Evolutionary conservation across 1,140 invertebrate species (phyloP).

Genomic region (Saccostrea echinata): DNA sequence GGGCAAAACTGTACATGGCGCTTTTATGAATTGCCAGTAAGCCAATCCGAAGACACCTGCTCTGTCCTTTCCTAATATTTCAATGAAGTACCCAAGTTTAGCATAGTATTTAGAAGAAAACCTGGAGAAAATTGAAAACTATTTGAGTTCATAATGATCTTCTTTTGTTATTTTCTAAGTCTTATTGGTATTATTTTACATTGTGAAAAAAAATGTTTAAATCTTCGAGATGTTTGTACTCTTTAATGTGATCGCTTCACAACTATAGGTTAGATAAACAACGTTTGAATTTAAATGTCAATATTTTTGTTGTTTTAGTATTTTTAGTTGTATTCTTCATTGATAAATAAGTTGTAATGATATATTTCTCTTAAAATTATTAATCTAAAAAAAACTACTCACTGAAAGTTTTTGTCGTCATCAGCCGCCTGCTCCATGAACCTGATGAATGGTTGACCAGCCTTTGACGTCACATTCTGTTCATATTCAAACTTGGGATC

Average conservation of each 20-base stretch:
- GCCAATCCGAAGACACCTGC: neutral
- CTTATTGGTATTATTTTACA: no score
- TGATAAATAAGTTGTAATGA: no score
- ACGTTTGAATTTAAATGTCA: no score
- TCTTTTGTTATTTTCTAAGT: no score
- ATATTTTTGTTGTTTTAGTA: no score
- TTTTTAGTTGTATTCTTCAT: no score
- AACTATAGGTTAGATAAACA: no score
- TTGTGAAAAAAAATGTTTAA: no score
- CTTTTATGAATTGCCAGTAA: neutral
- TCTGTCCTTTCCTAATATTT: neutral
- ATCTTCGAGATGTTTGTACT: no score
- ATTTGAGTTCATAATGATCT: no score
- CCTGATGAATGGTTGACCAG: neutral
- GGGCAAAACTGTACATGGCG: neutral
- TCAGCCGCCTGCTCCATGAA: conserved; percentile 25
- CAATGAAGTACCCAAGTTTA: neutral
- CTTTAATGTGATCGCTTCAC: no score
- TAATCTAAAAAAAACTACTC: neutral
- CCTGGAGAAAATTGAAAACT: neutral
- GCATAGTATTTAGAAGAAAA: neutral
- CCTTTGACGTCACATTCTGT: neutral
- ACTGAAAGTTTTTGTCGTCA: conserved; percentile 4
- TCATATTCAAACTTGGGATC: neutral
- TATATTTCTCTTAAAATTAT: no score